Evolutionary conservation across 2,113 vertebrate species (phyloP).

Genomic region (Tenebrosternarchus preto): DNA sequence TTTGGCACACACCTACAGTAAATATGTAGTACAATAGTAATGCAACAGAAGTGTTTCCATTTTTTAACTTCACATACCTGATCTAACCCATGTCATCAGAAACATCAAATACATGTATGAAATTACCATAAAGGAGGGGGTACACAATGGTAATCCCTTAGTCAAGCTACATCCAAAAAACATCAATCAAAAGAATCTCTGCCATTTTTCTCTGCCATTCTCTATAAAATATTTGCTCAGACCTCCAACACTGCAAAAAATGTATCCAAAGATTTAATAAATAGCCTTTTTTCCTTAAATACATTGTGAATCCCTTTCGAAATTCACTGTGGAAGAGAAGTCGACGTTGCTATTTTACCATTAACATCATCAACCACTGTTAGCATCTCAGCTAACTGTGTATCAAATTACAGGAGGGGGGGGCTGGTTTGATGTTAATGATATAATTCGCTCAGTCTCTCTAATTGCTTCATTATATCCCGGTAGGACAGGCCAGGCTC

Average conservation of each 20-base stretch:
- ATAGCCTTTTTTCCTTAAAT: conserved; percentile 69
- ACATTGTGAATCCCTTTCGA: conserved; percentile 59
- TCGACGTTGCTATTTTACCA: conserved; percentile 61
- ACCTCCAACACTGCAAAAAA: conserved; percentile 69
- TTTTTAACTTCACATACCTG: conserved; percentile 66
- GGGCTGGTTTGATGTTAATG: conserved; percentile 55
- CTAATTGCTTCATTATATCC: conserved; percentile 55
- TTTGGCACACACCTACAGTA: conserved; percentile 78
- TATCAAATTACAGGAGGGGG: conserved; percentile 25
- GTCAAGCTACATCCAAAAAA: conserved; percentile 71
- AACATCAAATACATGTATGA: conserved; percentile 70
- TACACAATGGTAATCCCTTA: conserved; percentile 74
- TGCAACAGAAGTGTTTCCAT: conserved; percentile 37
- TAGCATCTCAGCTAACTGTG: conserved; percentile 40
- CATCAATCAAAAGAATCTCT: conserved; percentile 51
- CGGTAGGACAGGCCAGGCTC: conserved; percentile 34
- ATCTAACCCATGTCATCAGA: conserved; percentile 70
- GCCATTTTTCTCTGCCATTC: conserved; percentile 58
- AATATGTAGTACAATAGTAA: conserved; percentile 55
- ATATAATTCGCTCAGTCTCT: conserved; percentile 52
- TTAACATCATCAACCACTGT: conserved; percentile 49
- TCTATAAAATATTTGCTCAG: conserved; percentile 64
- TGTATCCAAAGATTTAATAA: conserved; percentile 71
- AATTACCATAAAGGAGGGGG: conserved; percentile 66
- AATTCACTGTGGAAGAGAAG: conserved; percentile 72